Evolutionary conservation across 37 sponge, comb jelly and placozoan species (phyloP), one percentile per base, ranked within the genome.

Genomic region (Oopsacas minuta): DNA sequence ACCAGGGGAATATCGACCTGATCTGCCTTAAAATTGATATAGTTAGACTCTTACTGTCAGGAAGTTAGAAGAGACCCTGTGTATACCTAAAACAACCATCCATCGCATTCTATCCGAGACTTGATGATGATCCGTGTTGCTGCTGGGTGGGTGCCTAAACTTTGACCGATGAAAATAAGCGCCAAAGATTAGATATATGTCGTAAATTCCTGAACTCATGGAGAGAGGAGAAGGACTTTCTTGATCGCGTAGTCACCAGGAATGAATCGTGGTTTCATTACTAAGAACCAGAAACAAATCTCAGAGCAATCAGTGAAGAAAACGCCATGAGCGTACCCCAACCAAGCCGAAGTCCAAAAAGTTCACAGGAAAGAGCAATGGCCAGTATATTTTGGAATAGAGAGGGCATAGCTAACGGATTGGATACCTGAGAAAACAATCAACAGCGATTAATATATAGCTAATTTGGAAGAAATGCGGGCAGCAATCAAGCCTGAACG

Each of bases 51-150:
- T 61, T 61, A 61, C 75, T 61, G 75, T 61, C 28, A 61, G 75
- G 22, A 7, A 61, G 75, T 61, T 61, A 61, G 7, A 61, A 12
- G 75, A 61, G 30, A 61, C 22, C 7, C 75, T 61, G 22, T 25
- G 75, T 12, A 20, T 61, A 61, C 22, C 7, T n/a, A 61, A 42
- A 61, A 61, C 75, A 32, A 61, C 75, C 75, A 61, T n/a, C 7
- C 75, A 61, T 61, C 75, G 75, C 75, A 61, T 61, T 61, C 75
- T 61, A 61, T 3, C 75, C 75, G 75, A 61, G 75, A 61, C 75
- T 61, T 61, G 75, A 61, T 7, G 28, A 61, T 61, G 75, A 61
- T 25, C 75, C 75, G 75, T 12, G 75, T 61, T 61, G 75, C 22
- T 61, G 7, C 75, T 61, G 28, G 51, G 51, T 46, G 51, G 51